phyloP scores from a whole-genome alignment of 2,797 vertebrate species.

The Diglossa cyanea region DNA sequence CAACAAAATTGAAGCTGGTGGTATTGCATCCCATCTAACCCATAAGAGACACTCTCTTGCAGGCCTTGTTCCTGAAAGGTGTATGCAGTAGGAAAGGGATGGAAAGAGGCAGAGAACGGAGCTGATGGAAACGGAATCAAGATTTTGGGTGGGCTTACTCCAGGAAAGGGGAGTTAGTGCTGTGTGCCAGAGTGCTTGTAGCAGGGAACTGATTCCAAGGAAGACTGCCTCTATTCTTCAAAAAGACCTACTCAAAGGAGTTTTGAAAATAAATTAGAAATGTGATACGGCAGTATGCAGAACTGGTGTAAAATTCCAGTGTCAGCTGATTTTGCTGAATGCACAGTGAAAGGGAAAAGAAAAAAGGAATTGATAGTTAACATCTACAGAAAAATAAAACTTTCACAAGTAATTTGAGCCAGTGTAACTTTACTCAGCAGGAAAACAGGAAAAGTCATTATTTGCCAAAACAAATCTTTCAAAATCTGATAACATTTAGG shows the following conservation, averaged over 20 bases:
- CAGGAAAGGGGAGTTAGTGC: background rate
- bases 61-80: background rate
- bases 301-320: background rate
- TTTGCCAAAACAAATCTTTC: constrained; percentile 60
- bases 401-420: constrained; percentile 30
- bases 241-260: background rate
- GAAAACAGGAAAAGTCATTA: constrained; percentile 52
- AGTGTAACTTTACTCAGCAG: constrained; percentile 13
- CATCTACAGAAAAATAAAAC: constrained; percentile 51
- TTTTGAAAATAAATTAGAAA: constrained; percentile 56
- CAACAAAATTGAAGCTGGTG: background rate
- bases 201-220: background rate
- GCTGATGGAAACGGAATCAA: background rate
- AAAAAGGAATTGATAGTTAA: constrained; percentile 35
- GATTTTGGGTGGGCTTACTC: background rate
- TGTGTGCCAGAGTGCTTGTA: background rate
- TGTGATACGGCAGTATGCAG: background rate
- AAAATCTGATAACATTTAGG: constrained; percentile 65
- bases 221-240: constrained; percentile 13
- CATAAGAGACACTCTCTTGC: background rate
- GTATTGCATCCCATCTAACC: background rate
- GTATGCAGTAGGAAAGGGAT: background rate
- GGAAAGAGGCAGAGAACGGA: background rate
- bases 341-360: background rate
- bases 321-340: constrained; percentile 46